phyloP scores from a whole-genome alignment of 1,140 invertebrate genomes.

The Phymastichus coffea region DNA sequence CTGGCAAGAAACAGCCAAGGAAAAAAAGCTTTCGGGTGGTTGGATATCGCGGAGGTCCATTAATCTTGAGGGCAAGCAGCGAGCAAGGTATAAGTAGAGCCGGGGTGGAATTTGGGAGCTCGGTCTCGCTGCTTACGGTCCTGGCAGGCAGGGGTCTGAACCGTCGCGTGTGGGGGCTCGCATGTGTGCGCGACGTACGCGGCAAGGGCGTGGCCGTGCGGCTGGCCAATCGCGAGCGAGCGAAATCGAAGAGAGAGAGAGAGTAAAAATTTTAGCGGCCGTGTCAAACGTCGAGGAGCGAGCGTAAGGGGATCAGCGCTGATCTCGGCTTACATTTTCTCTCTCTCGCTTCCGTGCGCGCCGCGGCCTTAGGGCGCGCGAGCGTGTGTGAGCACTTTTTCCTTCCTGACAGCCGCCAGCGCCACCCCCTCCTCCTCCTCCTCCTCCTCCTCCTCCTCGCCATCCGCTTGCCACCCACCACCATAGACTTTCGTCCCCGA shows the following conservation, averaged over 20 bases:
- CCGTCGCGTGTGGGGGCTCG: not conserved
- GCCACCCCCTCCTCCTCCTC: no score
- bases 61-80: constrained; percentile 9
- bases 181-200: constrained; percentile 13
- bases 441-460: no score
- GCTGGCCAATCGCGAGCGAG: not conserved
- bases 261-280: constrained; percentile 51
- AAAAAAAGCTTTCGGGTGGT: no score
- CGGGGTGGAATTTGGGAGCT: constrained; percentile 5
- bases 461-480: no score
- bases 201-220: not conserved
- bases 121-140: constrained; percentile 11
- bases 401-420: not conserved
- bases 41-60: constrained; percentile 43
- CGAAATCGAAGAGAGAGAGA: constrained; percentile 50
- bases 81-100: no score
- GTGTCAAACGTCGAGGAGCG: constrained; percentile 42
- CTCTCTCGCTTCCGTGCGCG: constrained; percentile 36
- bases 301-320: constrained; percentile 45
- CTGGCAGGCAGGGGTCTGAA: constrained; percentile 7
- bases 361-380: not conserved
- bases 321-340: constrained; percentile 47
- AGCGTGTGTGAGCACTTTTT: not conserved
- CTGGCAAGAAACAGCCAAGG: no score
- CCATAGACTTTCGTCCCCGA: not conserved